Base-by-base conservation (phyloP, 1,140 invertebrate genomes). In the Plutomurus gul region DNA sequence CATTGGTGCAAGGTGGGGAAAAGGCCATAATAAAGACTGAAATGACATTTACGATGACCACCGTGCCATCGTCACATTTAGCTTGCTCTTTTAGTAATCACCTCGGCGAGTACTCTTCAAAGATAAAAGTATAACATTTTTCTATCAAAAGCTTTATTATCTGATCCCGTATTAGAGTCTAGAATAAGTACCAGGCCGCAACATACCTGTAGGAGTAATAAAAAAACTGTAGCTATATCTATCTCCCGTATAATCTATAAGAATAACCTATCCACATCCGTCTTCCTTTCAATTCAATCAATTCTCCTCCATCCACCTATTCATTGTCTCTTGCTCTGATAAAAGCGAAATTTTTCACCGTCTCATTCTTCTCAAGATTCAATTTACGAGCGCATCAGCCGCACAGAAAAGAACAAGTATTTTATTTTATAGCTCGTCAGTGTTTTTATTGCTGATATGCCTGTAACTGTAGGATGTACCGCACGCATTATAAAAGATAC, bases 21-120 rank as follows among this genome's bases (percentile, higher is more conserved):
- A 46, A 37, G 36, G 40, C 33, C 25, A 56, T 77, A 77, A 77
- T 70, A 51, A 70, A 70, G 76, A 77, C 71, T 77, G 46, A 77
- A 77, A 77, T 77, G 76, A 77, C 76, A 33, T 77, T 77, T 77
- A 77, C 56, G 76, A 77, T 49, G 51, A 22, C 27, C 47, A 65
- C 25, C 56, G 56, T 7, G 13, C 18, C 2, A 7, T 10, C 25
- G 7, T 51, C 25, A 51, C 18, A 51, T 51, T 51, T 51, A 22
- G 18, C 18, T 22, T 51, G 20, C 20, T 51, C 47, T 22, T 51
- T 51, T 51, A 51, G 20, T 51, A 51, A 51, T 51, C 47, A 20
- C 18, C n/a, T 30, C 51, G 25, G 30, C 3, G 7, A n/a, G n/a
- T 13, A 10, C 39, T 43, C 10, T 43, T 10, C n/a, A 43, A 10